Evolutionary conservation across 2,797 vertebrate genomes (phyloP).

Genomic region (Siniperca undulata): DNA sequence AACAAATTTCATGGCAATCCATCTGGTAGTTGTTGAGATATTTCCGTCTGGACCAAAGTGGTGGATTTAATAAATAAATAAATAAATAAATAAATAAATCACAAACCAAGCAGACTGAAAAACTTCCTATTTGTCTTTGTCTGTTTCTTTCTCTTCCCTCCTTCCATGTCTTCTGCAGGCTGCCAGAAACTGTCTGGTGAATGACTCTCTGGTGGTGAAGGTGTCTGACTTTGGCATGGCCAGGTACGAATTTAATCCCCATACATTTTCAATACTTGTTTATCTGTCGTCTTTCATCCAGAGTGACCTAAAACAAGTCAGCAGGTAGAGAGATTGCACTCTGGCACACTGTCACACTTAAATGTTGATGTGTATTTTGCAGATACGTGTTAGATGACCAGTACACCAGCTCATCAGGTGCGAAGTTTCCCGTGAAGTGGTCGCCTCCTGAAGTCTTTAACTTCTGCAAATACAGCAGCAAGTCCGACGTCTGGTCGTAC

Average conservation of each 20-base stretch:
- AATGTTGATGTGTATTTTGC: background rate
- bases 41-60: too few relatives aligned
- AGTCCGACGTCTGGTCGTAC: conserved; percentile 95
- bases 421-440: conserved; percentile 97
- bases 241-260: conserved; percentile 82
- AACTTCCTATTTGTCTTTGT: too few relatives aligned
- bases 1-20: background rate
- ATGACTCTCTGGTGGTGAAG: conserved; percentile 91
- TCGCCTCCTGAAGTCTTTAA: conserved; percentile 97
- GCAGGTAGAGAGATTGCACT: background rate
- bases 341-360: too few relatives aligned
- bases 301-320: background rate
- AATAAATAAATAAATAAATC: too few relatives aligned
- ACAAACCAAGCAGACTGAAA: background rate
- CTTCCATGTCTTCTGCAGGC: conserved; percentile 83
- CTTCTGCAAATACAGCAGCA: conserved; percentile 95
- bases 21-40: background rate
- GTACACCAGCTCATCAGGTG: conserved; percentile 92
- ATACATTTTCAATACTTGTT: background rate
- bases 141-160: background rate
- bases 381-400: conserved; percentile 94
- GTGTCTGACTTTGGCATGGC: conserved; percentile 98
- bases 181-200: conserved; percentile 95
- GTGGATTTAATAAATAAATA: too few relatives aligned
- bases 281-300: background rate